Base-by-base conservation (phyloP, 2,888 invertebrate species). In the Cremastinae sp. region DNA sequence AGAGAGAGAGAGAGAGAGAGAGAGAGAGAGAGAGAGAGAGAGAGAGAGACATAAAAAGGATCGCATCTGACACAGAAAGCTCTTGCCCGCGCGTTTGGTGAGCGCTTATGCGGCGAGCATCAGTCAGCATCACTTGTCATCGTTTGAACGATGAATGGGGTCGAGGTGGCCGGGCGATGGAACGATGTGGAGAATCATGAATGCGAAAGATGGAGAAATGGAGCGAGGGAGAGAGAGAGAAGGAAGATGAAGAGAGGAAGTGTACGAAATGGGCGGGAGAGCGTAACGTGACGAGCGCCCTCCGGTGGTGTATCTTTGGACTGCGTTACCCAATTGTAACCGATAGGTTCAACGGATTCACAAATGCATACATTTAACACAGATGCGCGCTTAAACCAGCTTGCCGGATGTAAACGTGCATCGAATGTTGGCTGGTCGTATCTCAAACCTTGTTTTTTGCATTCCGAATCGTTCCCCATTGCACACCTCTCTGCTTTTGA, bases 41-140 rank as follows among this genome's bases (percentile, higher is more conserved):
- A 14, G 49, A 20, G 5, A n/a, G 22, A 49, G 61, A 20, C 41
- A 34, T 47, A 41, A 22, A 70, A 54, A 47, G 66, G 47, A 61
- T 59, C 38, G 45, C 22, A 51, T 22, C 43, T 8, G n/a, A 3
- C 43, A 3, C 43, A 54, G 49, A 38, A 56, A 28, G 22, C 38
- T 41, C n/a, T 5, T 9, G 54, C 58, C 2, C 64, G 8, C 41
- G 34, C 64, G 64, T 20, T 47, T 34, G 28, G 28, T 75, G 78
- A 77, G 81, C 80, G 81, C 80, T 82, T 82, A 79, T 75, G 79
- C 80, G 78, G 77, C 56, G 82, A 84, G 80, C 84, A 84, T 85
- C 85, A 85, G 84, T 84, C 85, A 83, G 85, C 84, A 84, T 85
- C 85, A 84, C 83, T 83, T 85, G 84, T 86, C 85, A 85, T 86